These are phyloP conservation scores for Drosophila pallidifrons DNA, from an alignment of 1,140 invertebrate species.

Conservation along the genomic window DNA sequence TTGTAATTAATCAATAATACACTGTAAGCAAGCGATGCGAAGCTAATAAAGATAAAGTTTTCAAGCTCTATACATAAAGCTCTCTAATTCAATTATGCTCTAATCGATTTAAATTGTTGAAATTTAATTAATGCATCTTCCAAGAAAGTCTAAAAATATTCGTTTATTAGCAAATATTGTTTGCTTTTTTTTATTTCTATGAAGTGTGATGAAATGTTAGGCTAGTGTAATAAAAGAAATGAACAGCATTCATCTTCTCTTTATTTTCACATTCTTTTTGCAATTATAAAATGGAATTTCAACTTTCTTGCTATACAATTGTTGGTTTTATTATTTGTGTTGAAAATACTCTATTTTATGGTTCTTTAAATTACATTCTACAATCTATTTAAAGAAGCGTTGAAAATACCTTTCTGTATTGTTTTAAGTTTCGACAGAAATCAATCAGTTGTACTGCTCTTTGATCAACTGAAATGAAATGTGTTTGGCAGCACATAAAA, in stretches of 20 bases:
- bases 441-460: conserved; percentile 12
- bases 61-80: background rate
- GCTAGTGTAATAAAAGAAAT: background rate
- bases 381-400: conserved; percentile 5
- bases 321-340: background rate
- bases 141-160: background rate
- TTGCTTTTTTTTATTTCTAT: too few relatives aligned
- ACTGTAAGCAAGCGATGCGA: background rate
- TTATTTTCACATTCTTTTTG: too few relatives aligned
- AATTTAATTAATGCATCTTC: background rate
- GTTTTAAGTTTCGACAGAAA: background rate
- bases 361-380: background rate
- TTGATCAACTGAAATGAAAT: conserved; percentile 12
- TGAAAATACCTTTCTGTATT: conserved; percentile 2
- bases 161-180: too few relatives aligned
- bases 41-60: conserved; percentile 1
- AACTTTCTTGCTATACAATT: background rate
- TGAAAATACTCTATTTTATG: background rate
- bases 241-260: too few relatives aligned
- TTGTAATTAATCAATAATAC: background rate
- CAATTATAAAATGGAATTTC: background rate
- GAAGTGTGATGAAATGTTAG: background rate
- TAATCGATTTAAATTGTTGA: background rate
- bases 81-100: background rate
- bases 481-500: background rate